These are phyloP conservation scores for Melanotus villosus DNA, from an alignment of 2,888 invertebrate genomes.

Conservation along the genomic window DNA sequence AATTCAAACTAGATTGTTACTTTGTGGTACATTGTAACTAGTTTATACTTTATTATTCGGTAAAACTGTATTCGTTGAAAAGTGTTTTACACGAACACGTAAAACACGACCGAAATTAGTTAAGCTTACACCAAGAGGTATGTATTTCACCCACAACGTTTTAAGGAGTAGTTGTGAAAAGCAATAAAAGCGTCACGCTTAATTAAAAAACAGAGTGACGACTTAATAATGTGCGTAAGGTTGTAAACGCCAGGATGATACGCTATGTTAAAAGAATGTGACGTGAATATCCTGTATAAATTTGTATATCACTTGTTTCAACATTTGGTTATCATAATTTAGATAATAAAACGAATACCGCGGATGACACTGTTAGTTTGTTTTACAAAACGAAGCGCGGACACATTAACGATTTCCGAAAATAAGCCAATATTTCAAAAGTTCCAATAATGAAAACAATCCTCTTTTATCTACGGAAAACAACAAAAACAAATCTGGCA, in stretches of 20 bases:
- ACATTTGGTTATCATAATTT: conserved; percentile 3
- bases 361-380: neutral
- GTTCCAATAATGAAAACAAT: conserved; percentile 50
- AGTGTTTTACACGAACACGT: neutral
- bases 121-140: neutral
- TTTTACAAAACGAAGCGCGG: conserved; percentile 2
- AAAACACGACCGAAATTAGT: neutral
- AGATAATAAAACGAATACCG: neutral
- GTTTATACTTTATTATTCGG: too few species aligned
- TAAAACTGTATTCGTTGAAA: too few species aligned
- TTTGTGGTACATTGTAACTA: too few species aligned
- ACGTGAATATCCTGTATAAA: conserved; percentile 18
- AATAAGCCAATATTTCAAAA: conserved; percentile 52
- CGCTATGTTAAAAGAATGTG: conserved; percentile 12
- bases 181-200: conserved; percentile 8
- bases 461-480: conserved; percentile 42
- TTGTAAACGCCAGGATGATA: neutral
- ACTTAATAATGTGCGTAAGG: conserved; percentile 21
- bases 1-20: too few species aligned
- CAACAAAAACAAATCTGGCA: conserved; percentile 37
- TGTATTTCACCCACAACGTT: neutral
- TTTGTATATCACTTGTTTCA: neutral
- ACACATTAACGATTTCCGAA: conserved; percentile 50
- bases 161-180: conserved; percentile 6
- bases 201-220: conserved; percentile 19